Evolutionary conservation across 2,797 vertebrate species (phyloP).

Genomic region (Clarias fuscus): DNA sequence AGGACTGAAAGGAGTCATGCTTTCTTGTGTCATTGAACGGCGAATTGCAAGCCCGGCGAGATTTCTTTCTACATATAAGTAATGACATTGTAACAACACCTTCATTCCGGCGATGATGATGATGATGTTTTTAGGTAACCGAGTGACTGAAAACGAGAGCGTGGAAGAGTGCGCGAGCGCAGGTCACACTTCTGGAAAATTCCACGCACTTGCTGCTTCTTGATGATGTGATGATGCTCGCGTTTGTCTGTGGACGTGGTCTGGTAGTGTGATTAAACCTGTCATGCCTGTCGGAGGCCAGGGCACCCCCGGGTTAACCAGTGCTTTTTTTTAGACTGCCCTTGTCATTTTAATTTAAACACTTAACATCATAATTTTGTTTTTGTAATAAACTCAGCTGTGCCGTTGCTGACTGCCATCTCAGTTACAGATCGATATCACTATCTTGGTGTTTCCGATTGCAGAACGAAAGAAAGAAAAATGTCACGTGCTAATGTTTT

Average conservation of each 20-base stretch:
- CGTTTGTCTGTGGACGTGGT: neutral
- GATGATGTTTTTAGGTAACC: too few species aligned
- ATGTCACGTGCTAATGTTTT: neutral
- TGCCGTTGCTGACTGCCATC: too few species aligned
- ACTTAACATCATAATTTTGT: too few species aligned
- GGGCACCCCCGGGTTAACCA: too few species aligned
- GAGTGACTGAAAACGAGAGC: neutral
- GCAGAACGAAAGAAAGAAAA: neutral
- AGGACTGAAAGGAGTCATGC: neutral
- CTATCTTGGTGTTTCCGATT: neutral
- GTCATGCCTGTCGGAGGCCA: neutral
- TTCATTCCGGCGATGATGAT: too few species aligned
- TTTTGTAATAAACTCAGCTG: too few species aligned
- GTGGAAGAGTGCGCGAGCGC: neutral
- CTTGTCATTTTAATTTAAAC: too few species aligned
- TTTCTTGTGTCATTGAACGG: too few species aligned
- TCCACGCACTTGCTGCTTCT: slow-evolving; percentile 15
- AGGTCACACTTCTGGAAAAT: slow-evolving; percentile 42
- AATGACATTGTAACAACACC: neutral
- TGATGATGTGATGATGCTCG: neutral
- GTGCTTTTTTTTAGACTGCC: too few species aligned
- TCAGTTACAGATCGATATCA: too few species aligned
- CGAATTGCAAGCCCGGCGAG: neutral
- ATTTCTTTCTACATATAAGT: neutral
- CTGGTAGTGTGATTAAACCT: neutral